Conservation (phyloP, 2,797 vertebrate genomes). For the Erethizon dorsatum region DNA sequence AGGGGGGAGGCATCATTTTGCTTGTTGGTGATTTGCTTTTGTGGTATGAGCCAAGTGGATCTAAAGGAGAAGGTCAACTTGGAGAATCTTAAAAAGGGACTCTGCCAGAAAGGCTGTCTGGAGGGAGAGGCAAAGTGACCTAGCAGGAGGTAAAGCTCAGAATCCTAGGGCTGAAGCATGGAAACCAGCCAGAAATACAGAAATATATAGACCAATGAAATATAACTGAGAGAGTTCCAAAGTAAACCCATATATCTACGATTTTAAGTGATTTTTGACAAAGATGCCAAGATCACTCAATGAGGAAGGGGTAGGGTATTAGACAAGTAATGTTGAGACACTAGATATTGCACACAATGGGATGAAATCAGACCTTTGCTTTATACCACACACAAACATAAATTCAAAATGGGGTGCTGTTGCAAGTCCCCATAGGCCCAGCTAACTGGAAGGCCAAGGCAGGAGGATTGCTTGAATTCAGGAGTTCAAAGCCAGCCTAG, state of each 20-base stretch:
- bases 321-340: background rate
- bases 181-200: background rate
- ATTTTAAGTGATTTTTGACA: slow-evolving; percentile 4
- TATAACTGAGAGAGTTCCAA: slow-evolving; percentile 7
- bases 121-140: background rate
- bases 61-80: background rate
- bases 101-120: background rate
- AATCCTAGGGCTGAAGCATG: background rate
- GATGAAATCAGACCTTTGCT: background rate
- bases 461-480: background rate
- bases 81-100: background rate
- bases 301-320: background rate
- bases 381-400: background rate
- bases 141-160: background rate
- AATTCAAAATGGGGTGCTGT: background rate
- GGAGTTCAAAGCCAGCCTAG: background rate
- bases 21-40: slow-evolving; percentile 41
- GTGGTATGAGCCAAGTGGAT: background rate
- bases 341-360: background rate
- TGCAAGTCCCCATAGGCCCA: background rate
- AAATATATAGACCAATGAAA: background rate
- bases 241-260: background rate
- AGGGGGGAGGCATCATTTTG: background rate
- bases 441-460: background rate
- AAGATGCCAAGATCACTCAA: slow-evolving; percentile 20